A percentile compares a stretch with the other conserved stretches of the same genome.
Evolutionary conservation across 1,140 invertebrate species (phyloP).

Genomic region (Pseudomyrmex pallidus): DNA sequence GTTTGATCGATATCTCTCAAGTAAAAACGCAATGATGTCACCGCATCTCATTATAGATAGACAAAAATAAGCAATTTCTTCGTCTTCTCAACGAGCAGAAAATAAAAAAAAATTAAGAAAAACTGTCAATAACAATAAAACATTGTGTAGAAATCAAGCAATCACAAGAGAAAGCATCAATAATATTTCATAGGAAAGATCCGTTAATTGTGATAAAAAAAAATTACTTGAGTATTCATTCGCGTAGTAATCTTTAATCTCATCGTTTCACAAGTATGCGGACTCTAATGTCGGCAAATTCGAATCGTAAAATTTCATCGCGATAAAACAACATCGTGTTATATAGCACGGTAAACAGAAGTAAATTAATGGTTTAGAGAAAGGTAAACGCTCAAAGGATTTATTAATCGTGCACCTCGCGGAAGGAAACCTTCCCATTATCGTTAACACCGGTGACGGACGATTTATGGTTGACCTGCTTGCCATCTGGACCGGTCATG

Average conservation of each 20-base stretch:
- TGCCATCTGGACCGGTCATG: conserved; percentile 87
- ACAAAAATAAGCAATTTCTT: not conserved
- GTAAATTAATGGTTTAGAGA: conserved; percentile 5
- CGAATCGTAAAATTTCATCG: conserved; percentile 22
- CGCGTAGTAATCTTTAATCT: conserved; percentile 11
- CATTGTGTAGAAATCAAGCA: not conserved
- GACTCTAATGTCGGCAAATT: not conserved
- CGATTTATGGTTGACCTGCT: conserved; percentile 85
- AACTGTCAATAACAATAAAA: not conserved
- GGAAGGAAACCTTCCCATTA: conserved; percentile 89
- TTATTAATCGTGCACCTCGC: conserved; percentile 84
- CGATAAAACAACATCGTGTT: not conserved
- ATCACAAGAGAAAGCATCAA: not conserved
- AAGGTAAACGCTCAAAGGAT: not conserved
- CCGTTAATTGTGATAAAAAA: not conserved
- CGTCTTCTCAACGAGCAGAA: not conserved
- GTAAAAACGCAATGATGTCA: not conserved
- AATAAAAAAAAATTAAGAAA: not conserved
- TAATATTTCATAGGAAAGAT: not conserved
- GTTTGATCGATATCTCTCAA: not conserved
- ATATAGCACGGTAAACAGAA: not conserved
- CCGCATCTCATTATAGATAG: too few relatives aligned
- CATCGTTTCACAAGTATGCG: not conserved
- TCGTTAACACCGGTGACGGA: conserved; percentile 89
- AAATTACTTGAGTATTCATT: conserved; percentile 31